These are phyloP conservation scores for Phalacrocorax carbo DNA, from an alignment of 2,113 vertebrate species.

Conservation along the genomic window DNA sequence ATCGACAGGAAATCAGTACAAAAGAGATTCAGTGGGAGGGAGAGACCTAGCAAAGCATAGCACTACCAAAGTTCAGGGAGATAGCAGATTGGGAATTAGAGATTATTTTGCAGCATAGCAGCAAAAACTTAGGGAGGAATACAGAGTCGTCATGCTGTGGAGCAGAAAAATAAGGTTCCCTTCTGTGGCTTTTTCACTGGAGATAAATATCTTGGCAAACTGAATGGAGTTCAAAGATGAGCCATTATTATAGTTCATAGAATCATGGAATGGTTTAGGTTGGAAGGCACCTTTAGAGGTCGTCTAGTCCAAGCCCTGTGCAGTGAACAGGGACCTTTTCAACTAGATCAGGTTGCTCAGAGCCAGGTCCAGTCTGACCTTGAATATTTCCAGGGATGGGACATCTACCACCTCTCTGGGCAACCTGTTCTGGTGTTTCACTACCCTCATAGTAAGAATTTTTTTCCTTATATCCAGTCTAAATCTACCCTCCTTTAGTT, in stretches of 20 bases:
- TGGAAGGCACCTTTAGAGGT: too few relatives aligned
- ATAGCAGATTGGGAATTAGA: not conserved
- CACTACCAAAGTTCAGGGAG: not conserved
- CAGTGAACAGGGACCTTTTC: too few relatives aligned
- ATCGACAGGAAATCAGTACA: not conserved
- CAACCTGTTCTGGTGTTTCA: too few relatives aligned
- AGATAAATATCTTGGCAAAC: not conserved
- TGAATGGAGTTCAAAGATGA: not conserved
- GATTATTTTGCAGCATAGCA: not conserved
- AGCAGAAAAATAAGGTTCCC: not conserved
- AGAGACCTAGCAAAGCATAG: not conserved
- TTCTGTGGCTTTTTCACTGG: not conserved
- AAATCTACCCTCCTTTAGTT: too few relatives aligned
- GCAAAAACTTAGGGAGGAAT: not conserved
- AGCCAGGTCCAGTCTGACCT: too few relatives aligned
- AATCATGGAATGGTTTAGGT: too few relatives aligned
- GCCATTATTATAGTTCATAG: not conserved
- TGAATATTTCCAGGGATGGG: too few relatives aligned
- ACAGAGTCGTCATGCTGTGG: not conserved
- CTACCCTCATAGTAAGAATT: too few relatives aligned
- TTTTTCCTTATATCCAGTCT: too few relatives aligned
- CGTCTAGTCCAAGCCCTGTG: too few relatives aligned
- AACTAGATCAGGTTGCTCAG: too few relatives aligned
- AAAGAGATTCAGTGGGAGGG: not conserved
- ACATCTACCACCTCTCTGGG: too few relatives aligned